Base-by-base conservation (phyloP, 2,113 vertebrate genomes). In the Copsychus sechellarum region DNA sequence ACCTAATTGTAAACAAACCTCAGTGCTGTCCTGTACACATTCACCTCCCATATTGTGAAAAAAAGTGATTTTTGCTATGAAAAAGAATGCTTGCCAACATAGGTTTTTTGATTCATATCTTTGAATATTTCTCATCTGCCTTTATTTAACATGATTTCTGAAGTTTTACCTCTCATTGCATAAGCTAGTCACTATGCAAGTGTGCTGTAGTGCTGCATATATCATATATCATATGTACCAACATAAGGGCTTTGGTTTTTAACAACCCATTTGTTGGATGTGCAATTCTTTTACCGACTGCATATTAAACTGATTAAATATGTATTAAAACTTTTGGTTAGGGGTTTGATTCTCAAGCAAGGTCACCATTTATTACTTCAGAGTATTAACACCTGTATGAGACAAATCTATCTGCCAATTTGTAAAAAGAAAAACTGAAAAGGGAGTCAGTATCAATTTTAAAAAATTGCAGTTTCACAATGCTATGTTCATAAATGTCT, bases 281-380 rank as follows among this genome's bases (percentile, higher is more conserved):
- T 67, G 18, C 16, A 36, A 16, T 84, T 88, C n/a, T 25, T 95
- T 83, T 78, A 56, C 38, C 3, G 50, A 36, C 12, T 50, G 16
- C 40, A 74, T 86, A 58, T 86, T 73, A 54, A 88, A 81, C 54
- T 53, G 24, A 70, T 58, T 66, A 71, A 87, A 67, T 57, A 62
- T 3, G 4, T 73, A 15, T 66, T 91, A 31, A 62, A 78, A 47
- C 19, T 70, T 69, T 21, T 62, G 28, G 8, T 81, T 62, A 71
- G 38, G 8, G 9, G 26, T 50, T 64, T 74, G 18, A n/a, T 83
- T 77, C 60, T 74, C 62, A 54, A 42, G 29, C 50, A 43, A 31
- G 36, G 47, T 89, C 47, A 29, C 18, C 19, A 9, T 74, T 87
- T 34, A 47, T 61, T 76, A 28, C 29, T 64, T 65, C 28, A 36